phyloP scores from a whole-genome alignment of 2,888 invertebrate genomes.

The Epiblema foenella region DNA sequence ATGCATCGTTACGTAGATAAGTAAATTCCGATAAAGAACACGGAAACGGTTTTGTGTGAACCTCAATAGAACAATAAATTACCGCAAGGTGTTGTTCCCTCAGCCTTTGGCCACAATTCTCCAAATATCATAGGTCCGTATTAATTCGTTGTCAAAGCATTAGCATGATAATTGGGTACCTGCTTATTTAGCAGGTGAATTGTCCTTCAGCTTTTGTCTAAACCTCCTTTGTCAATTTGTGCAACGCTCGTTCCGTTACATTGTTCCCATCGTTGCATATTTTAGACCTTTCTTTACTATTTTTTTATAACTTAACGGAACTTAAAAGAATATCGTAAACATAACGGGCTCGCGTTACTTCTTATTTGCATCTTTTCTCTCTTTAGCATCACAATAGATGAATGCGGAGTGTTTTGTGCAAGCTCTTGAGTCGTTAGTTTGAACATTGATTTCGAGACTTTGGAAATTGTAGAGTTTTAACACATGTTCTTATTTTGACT shows the following conservation, averaged over 20 bases:
- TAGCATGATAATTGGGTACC: constrained; percentile 83
- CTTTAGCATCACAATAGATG: constrained; percentile 68
- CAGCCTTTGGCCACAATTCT: constrained; percentile 77
- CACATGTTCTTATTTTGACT: constrained; percentile 70
- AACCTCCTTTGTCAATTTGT: constrained; percentile 68
- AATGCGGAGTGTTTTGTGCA: constrained; percentile 59
- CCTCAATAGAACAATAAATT: constrained; percentile 78
- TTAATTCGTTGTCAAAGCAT: constrained; percentile 73
- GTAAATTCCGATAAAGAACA: constrained; percentile 75
- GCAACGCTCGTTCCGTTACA: constrained; percentile 59
- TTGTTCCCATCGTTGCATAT: constrained; percentile 62
- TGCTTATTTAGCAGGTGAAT: constrained; percentile 77
- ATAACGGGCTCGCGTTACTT: constrained; percentile 69
- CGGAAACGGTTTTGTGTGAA: constrained; percentile 79
- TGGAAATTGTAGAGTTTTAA: constrained; percentile 54
- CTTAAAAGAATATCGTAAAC: constrained; percentile 72
- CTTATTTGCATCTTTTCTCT: constrained; percentile 74
- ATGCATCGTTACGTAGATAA: constrained; percentile 73
- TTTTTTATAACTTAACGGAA: constrained; percentile 74
- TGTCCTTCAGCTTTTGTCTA: constrained; percentile 59
- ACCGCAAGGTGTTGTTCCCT: constrained; percentile 77
- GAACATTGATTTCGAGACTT: constrained; percentile 49
- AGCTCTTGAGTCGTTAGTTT: constrained; percentile 54
- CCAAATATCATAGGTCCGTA: constrained; percentile 72
- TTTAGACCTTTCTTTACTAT: constrained; percentile 55